Evolutionary conservation across 2,113 vertebrate genomes (phyloP), one percentile per base, ranked within the genome.

Genomic region (Lepus europaeus): DNA sequence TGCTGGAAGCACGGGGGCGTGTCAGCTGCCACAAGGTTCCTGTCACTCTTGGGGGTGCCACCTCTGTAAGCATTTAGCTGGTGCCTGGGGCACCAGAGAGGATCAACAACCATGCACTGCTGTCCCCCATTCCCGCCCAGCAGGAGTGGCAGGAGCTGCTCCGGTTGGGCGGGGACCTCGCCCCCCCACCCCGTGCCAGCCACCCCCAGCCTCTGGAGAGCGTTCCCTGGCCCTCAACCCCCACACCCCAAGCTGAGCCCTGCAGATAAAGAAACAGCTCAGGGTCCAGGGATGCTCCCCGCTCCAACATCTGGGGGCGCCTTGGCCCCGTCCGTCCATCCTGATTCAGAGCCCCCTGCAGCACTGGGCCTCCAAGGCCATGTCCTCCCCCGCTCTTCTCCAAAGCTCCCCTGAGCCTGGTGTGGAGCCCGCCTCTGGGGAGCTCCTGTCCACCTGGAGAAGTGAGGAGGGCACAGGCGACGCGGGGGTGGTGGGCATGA

Each of bases 161-260:
- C 45, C 17, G 22, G 89, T 89, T 25, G 89, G n/a, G 87, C 29
- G 16, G 70, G 33, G 96, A 98, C 95, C 92, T 98, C 97, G 56
- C 98, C 98, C 95, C 98, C 98, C 39, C 39, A 6, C 45, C 45
- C 45, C 45, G 7, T 98, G 90, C 98, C 98, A 98, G 96, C 87
- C 5, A 66, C 97, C 36, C 90, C 95, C 56, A 96, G n/a, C 68
- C 73, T 27, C 10, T 7, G 36, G 9, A 36, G 63, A 19, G 56
- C 1, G 5, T 59, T 56, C 17, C 53, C 31, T 49, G 39, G 49
- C 49, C n/a, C 36, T 36, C 16, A 59, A 45, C 11, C 45, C 51
- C 86, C 25, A 39, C 4, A 29, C 23, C 49, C 78, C 7, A 29
- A 39, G 3, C 56, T 91, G 25, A 82, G 8, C n/a, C 51, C 70